Evolutionary conservation across 2,888 invertebrate species (phyloP).

Genomic region (Tetragnatha montana): DNA sequence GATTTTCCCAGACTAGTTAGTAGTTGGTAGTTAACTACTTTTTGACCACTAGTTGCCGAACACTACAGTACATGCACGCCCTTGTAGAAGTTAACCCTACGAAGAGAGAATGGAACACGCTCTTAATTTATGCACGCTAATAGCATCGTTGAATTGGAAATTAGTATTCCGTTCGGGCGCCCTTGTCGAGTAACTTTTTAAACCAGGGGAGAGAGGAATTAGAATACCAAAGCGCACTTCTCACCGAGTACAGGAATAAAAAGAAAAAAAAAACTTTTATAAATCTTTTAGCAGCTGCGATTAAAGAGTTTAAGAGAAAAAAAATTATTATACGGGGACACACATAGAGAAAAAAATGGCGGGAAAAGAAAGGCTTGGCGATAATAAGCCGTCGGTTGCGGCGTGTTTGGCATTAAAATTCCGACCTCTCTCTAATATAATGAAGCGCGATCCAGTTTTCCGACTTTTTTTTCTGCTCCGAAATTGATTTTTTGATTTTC

Average conservation of each 20-base stretch:
- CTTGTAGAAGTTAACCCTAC: background rate
- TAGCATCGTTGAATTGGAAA: background rate
- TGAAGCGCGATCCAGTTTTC: constrained; percentile 38
- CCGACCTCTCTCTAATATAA: constrained; percentile 34
- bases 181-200: background rate
- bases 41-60: no score
- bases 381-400: constrained; percentile 34
- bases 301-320: constrained; percentile 4
- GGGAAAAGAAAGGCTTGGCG: background rate
- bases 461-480: constrained; percentile 1
- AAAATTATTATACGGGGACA: background rate
- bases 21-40: no score
- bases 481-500: constrained; percentile 50
- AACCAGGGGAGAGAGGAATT: background rate
- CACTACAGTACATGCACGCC: no score
- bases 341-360: background rate
- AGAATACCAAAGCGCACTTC: background rate
- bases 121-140: background rate
- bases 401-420: constrained; percentile 46
- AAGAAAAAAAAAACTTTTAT: background rate
- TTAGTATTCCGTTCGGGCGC: background rate
- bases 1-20: no score
- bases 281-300: constrained; percentile 24
- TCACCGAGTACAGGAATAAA: background rate
- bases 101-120: background rate